Evolutionary conservation across 2,888 invertebrate genomes (phyloP).

Genomic region (Amphipyra berbera): DNA sequence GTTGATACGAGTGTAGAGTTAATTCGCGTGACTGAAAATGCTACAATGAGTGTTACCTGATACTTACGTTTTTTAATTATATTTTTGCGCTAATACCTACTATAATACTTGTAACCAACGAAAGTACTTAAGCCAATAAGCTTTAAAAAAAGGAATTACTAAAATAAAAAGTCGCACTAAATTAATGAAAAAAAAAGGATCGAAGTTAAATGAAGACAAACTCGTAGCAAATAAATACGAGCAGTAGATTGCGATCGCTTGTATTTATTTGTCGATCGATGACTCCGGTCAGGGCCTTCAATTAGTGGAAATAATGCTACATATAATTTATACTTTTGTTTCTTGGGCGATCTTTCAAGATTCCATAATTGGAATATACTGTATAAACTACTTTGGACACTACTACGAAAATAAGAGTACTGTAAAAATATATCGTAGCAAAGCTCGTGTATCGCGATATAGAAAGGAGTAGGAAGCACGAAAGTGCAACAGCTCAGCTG

Average conservation of each 20-base stretch:
- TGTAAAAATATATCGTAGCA: background rate
- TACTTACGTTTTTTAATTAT: too few species aligned
- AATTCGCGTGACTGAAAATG: too few species aligned
- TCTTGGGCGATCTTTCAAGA: too few species aligned
- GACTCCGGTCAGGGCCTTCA: background rate
- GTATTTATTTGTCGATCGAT: constrained; percentile 2
- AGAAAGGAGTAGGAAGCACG: constrained; percentile 69
- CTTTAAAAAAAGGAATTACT: background rate
- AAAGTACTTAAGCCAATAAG: too few species aligned
- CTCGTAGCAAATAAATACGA: constrained; percentile 1
- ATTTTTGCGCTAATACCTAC: too few species aligned
- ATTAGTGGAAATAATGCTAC: background rate
- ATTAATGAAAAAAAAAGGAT: background rate
- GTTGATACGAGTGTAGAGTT: too few species aligned
- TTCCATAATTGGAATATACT: too few species aligned
- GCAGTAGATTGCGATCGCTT: constrained; percentile 10
- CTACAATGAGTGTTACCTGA: too few species aligned
- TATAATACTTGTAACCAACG: too few species aligned
- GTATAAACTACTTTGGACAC: too few species aligned
- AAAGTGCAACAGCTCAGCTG: constrained; percentile 73
- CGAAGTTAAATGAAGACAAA: background rate
- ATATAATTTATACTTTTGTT: background rate
- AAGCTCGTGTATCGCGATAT: constrained; percentile 22
- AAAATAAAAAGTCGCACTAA: background rate
- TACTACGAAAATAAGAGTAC: too few species aligned